Evolutionary conservation across 2,797 vertebrate genomes (phyloP).

Genomic region (Pitangus sulphuratus): DNA sequence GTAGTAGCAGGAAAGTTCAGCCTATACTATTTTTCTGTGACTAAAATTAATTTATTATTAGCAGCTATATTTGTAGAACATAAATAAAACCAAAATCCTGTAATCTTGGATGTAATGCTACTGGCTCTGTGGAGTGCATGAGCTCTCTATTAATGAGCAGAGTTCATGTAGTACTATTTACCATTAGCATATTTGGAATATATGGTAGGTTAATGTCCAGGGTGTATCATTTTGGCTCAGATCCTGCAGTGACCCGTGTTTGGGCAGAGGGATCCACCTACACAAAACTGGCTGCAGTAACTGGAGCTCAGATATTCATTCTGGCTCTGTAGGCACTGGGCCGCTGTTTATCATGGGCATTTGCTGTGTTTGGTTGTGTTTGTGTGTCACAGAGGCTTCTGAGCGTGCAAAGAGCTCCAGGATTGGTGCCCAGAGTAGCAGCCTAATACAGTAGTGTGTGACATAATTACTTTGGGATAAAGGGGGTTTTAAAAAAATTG

Average conservation of each 20-base stretch:
- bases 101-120: not conserved
- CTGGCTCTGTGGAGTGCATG: not conserved
- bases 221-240: not conserved
- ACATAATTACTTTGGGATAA: not conserved
- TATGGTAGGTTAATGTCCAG: not conserved
- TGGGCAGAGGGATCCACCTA: not conserved
- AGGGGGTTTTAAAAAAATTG: not conserved
- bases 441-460: not conserved
- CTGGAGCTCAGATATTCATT: not conserved
- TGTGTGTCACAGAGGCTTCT: not conserved
- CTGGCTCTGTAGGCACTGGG: not conserved
- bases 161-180: not conserved
- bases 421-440: not conserved
- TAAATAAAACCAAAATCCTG: not conserved
- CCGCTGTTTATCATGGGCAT: not conserved
- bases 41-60: slow-evolving; percentile 27
- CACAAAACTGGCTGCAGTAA: not conserved
- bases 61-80: not conserved
- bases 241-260: not conserved
- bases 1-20: slow-evolving; percentile 36
- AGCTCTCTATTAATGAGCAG: not conserved
- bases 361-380: not conserved
- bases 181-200: not conserved
- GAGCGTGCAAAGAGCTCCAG: not conserved
- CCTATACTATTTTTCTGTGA: slow-evolving; percentile 32